Base-by-base conservation (phyloP, 2,797 vertebrate genomes). In the Oreortyx pictus region DNA sequence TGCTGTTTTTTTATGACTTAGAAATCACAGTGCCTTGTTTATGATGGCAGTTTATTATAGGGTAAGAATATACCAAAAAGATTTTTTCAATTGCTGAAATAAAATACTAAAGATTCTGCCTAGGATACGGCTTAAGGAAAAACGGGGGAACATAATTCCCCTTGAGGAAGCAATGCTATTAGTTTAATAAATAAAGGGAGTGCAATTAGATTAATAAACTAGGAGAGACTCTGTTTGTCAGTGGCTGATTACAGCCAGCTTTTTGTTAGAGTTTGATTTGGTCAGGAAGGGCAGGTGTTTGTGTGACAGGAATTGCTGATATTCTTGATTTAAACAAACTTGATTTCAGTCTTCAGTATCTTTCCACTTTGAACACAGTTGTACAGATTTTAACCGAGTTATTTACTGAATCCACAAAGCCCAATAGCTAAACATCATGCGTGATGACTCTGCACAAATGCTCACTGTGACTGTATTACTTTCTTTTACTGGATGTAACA, bases 141-240 rank as follows among this genome's bases (percentile, higher is more conserved):
- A 89, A 89, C 46, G 31, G 5, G 13, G 27, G 25, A 86, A 89
- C 71, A 27, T 75, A 93, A 90, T 93, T 95, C 91, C 93, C 81
- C 74, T 70, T 71, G 90, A 90, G 92, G 86, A 94, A 91, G 19
- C 73, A 74, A 71, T 86, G 65, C 82, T 91, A 93, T 96, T 95
- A 94, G 78, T 87, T 94, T 95, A 91, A 96, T 96, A 97, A 96
- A 97, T 96, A 96, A 90, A 93, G 67, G 35, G 71, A 88, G 52
- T 65, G 56, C 89, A 97, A 95, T 97, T 96, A 91, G 87, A 82
- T 96, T 94, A 96, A 95, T 96, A 96, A 96, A 96, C 95, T 87
- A 88, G 75, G 81, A 57, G 49, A 56, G 43, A 41, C 2, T 5
- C 59, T 79, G 18, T 93, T 96, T 82, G 66, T 64, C 86, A 92